Conservation (phyloP, 2,797 vertebrate species). For the Fistularia commersonii region DNA sequence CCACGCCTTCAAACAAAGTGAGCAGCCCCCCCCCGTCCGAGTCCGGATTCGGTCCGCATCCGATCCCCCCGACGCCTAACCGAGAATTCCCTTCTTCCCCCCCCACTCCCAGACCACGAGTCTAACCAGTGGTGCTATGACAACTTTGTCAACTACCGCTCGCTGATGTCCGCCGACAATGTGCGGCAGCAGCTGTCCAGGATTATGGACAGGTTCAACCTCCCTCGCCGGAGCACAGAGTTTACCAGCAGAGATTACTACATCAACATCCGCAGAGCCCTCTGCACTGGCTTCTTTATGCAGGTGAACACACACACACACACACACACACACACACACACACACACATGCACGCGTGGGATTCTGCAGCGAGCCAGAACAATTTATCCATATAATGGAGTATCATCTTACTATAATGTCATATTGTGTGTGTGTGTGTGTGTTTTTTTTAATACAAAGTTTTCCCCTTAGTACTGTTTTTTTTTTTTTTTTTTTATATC, state of each 20-base stretch:
- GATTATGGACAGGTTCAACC: slow-evolving; percentile 99
- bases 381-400: too few relatives aligned
- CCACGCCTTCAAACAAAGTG: slow-evolving; percentile 99
- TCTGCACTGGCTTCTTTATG: slow-evolving; percentile 98
- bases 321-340: too few relatives aligned
- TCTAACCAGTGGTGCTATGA: slow-evolving; percentile 99
- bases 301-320: slow-evolving; percentile 75
- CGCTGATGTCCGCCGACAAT: slow-evolving; percentile 99
- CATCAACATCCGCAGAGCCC: slow-evolving; percentile 96
- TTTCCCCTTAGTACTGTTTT: too few relatives aligned
- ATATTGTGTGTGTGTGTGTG: too few relatives aligned
- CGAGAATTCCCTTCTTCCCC: background rate
- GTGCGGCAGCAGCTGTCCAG: slow-evolving; percentile 97
- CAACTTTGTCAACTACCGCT: slow-evolving; percentile 99
- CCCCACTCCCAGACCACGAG: slow-evolving; percentile 94
- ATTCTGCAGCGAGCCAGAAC: too few relatives aligned
- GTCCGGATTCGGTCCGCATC: background rate
- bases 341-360: too few relatives aligned
- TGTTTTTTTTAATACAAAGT: too few relatives aligned
- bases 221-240: slow-evolving; percentile 96
- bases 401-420: too few relatives aligned
- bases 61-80: background rate
- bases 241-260: slow-evolving; percentile 99
- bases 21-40: too few relatives aligned
- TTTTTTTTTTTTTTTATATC: too few relatives aligned